Evolutionary conservation across 2,797 vertebrate species (phyloP).

Genomic region (Podarcis siculus): DNA sequence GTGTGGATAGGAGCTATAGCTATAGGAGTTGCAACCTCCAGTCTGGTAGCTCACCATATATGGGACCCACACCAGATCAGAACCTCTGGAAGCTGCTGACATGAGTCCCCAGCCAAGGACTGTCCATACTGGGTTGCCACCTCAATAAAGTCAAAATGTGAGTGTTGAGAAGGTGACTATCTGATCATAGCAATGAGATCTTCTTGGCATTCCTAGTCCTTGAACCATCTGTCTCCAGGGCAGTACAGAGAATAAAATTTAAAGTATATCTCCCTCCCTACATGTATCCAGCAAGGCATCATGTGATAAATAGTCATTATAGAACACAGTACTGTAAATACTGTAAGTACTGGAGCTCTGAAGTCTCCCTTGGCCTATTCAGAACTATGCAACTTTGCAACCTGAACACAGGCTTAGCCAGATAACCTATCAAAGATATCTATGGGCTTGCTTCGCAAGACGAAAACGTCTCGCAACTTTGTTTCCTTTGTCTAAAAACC

Average conservation of each 20-base stretch:
- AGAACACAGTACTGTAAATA: not conserved
- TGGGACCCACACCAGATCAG: not conserved
- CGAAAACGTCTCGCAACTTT: too few species aligned
- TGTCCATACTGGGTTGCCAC: not conserved
- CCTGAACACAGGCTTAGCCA: not conserved
- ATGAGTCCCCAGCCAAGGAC: not conserved
- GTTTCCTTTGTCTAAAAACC: too few species aligned
- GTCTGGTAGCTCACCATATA: not conserved
- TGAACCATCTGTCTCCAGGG: not conserved
- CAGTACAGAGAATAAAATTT: not conserved
- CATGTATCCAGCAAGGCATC: not conserved
- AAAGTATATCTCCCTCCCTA: not conserved
- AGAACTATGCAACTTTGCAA: not conserved
- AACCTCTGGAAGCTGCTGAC: too few species aligned
- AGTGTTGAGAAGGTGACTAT: not conserved
- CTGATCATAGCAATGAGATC: not conserved
- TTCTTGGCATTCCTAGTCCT: not conserved
- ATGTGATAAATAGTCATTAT: not conserved
- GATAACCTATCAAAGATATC: not conserved
- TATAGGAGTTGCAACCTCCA: not conserved
- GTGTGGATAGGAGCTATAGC: too few species aligned
- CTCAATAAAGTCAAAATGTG: not conserved
- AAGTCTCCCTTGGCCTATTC: not conserved
- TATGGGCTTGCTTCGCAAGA: too few species aligned
- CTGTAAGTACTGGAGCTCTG: too few species aligned